These are phyloP conservation scores for Myopa tessellatipennis DNA, from an alignment of 2,888 invertebrate genomes.

Conservation along the genomic window DNA sequence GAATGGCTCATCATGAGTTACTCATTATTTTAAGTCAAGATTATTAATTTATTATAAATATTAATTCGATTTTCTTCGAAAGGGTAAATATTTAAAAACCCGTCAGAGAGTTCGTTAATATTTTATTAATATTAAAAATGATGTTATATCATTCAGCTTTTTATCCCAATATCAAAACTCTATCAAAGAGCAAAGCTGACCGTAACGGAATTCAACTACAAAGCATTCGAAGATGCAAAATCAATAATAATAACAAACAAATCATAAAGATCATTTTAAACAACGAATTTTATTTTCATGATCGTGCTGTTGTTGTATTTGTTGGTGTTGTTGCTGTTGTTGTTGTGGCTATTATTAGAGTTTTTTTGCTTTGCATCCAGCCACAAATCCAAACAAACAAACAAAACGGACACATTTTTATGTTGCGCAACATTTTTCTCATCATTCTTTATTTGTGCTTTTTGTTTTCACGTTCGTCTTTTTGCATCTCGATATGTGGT, in stretches of 20 bases:
- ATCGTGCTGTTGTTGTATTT: background rate
- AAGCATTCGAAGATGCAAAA: background rate
- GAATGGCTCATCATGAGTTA: too few relatives aligned
- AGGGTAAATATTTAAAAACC: too few relatives aligned
- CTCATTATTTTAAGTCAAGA: too few relatives aligned
- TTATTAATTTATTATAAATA: too few relatives aligned
- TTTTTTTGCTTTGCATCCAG: background rate
- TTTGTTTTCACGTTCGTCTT: background rate
- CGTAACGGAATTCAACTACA: too few relatives aligned
- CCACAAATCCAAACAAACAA: background rate
- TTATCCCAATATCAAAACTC: too few relatives aligned
- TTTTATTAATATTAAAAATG: too few relatives aligned
- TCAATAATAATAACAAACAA: background rate
- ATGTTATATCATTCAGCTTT: too few relatives aligned
- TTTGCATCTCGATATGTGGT: background rate
- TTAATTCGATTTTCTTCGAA: too few relatives aligned
- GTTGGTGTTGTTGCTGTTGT: background rate
- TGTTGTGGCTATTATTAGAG: background rate
- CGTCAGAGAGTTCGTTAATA: too few relatives aligned
- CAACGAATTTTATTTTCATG: slow-evolving; percentile 10
- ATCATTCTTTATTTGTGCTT: slow-evolving; percentile 4
- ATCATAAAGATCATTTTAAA: background rate
- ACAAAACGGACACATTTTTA: slow-evolving; percentile 8
- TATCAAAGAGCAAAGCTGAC: too few relatives aligned
- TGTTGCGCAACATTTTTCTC: slow-evolving; percentile 12